Base-by-base conservation (phyloP, 2,797 vertebrate species). In the Dermochelys coriacea region DNA sequence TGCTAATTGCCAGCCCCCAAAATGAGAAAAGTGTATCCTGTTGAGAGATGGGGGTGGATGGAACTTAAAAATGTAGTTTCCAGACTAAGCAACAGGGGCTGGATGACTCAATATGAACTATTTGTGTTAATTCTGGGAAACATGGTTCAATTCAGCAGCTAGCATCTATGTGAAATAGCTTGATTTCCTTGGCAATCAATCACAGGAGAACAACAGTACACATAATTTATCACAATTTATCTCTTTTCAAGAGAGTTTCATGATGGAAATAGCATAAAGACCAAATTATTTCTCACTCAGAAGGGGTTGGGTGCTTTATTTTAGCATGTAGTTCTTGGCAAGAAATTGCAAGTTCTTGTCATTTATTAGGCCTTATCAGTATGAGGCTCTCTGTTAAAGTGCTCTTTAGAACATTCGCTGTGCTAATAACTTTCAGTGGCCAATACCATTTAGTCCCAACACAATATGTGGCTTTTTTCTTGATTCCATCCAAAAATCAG, bases 291-390 rank as follows among this genome's bases (percentile, higher is more conserved):
- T 88, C 71, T 84, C 23, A 89, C 31, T 91, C 45, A 41, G 4
- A 31, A 45, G 29, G 2, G 68, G 19, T 85, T 96, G 80, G 12
- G 52, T 10, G 19, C 29, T 0, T 2, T 91, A 37, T 77, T 89
- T 71, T 59, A 92, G 89, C 94, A 87, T 19, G 34, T 85, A n/a
- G 2, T 75, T 92, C 27, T 77, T 90, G 87, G 88, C 90, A 41
- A 95, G 86, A 94, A 90, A 92, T 80, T 93, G 54, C 64, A 85
- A 81, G 93, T 80, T 94, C 45, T 90, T 92, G 14, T 95, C 71
- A 55, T 84, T 78, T 14, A 80, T 87, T 87, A 91, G 78, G 71
- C 6, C 29, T 90, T 90, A 88, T 83, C 71, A 86, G 54, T 50
- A 83, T 9, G 59, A 93, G 85, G 41, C 27, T 94, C 41, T 84